Percentiles rank a stretch among this genome's conserved stretches.
These are phyloP conservation scores for Glandiceps talaboti DNA, from an alignment of 53 echinoderm and acorn worm species.

Conservation along the genomic window DNA sequence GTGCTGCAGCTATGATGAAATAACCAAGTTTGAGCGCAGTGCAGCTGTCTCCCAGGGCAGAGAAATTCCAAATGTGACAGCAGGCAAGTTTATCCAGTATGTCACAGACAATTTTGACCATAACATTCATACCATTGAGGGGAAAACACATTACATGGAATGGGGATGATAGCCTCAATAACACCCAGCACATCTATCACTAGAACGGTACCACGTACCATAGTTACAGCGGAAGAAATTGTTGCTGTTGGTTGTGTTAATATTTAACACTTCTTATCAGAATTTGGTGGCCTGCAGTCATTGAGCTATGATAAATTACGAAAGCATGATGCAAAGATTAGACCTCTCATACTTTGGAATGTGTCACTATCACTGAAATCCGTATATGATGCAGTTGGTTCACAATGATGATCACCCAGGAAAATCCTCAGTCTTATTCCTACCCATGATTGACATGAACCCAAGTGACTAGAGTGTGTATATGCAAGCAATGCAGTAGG, in stretches of 20 bases:
- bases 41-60: too few species aligned
- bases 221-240: too few species aligned
- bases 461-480: conserved; percentile 13
- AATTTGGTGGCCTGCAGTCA: too few species aligned
- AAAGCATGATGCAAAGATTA: too few species aligned
- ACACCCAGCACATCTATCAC: too few species aligned
- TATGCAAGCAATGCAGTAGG: conserved; percentile 28
- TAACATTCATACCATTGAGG: conserved; percentile 21
- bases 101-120: conserved; percentile 25
- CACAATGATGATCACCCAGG: conserved; percentile 22
- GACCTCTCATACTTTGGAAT: conserved; percentile 20
- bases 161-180: conserved; percentile 20
- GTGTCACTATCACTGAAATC: conserved; percentile 14
- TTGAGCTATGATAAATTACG: too few species aligned
- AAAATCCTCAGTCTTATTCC: conserved; percentile 17
- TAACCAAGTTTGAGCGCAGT: too few species aligned
- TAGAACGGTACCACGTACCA: too few species aligned
- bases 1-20: too few species aligned
- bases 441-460: conserved; percentile 33
- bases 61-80: too few species aligned
- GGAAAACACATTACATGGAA: conserved; percentile 20
- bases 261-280: too few species aligned
- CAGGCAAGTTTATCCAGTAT: conserved; percentile 7
- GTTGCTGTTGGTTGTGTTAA: too few species aligned
- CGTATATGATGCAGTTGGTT: conserved; percentile 15